Percentiles rank a stretch among this genome's conserved stretches.
Conservation (phyloP, 2,888 invertebrate species). For the Eilema caniola region DNA sequence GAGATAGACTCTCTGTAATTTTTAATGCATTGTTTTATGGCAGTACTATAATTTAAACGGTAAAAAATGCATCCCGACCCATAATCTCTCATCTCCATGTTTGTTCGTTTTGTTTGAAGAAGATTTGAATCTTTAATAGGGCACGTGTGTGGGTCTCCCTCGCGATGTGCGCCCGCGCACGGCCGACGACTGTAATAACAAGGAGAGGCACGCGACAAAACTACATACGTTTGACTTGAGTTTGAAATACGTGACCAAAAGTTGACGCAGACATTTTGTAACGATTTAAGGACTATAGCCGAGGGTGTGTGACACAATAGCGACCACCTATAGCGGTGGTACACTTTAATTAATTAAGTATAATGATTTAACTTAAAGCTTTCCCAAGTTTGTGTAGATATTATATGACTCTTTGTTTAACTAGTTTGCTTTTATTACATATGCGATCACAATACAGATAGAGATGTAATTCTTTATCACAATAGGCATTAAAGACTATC, state of each 20-base stretch:
- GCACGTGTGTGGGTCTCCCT: slow-evolving; percentile 78
- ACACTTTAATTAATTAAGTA: slow-evolving; percentile 5
- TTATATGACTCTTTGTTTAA: background rate
- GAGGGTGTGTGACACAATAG: background rate
- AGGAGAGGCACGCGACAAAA: slow-evolving; percentile 69
- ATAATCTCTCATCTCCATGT: slow-evolving; percentile 38
- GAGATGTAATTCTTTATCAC: background rate
- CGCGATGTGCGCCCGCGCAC: slow-evolving; percentile 70
- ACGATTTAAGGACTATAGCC: background rate
- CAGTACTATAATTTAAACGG: background rate
- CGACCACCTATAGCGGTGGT: background rate
- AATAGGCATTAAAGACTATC: background rate
- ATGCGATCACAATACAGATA: background rate
- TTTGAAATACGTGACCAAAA: slow-evolving; percentile 62
- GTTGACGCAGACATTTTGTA: background rate
- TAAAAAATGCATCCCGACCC: slow-evolving; percentile 30
- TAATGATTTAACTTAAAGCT: background rate
- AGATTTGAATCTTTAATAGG: slow-evolving; percentile 68
- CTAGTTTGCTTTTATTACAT: background rate
- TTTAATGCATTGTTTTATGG: background rate
- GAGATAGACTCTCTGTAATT: too few relatives aligned
- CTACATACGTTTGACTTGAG: slow-evolving; percentile 50
- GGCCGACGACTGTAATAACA: slow-evolving; percentile 56
- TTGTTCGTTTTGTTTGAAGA: slow-evolving; percentile 66
- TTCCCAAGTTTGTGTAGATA: background rate